Evolutionary conservation across 2,797 vertebrate species (phyloP), one percentile per base, ranked within the genome.

Genomic region (Phalloptychus januarius): DNA sequence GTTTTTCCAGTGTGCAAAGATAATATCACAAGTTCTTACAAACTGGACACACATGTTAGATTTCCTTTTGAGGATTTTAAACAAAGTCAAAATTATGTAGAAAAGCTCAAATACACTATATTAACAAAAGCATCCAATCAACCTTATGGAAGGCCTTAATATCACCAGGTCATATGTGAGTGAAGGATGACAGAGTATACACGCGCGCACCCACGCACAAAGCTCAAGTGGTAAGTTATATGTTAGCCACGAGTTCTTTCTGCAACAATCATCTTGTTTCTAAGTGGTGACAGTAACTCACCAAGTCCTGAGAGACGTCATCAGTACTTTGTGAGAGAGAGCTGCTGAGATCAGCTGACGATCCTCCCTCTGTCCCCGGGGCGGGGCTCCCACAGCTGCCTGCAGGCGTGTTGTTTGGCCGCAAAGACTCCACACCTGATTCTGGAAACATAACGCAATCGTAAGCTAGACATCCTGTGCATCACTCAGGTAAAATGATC

Each of bases 301-400:
- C 98, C 95, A 85, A 93, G 80, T 97, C 96, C 75, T 96, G 91
- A 63, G 83, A 89, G 7, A 96, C 78, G 67, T 98, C 96, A 75
- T 97, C 97, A 0, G 81, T 95, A 28, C 96, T 97, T 79, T 95
- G 96, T 12, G 97, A 98, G 12, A 95, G 90, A 0, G 96, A 97
- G 93, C 97, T 99, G 93, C 95, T 97, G 80, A 96, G 95, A 72
- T 97, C 97, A 7, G 96, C 96, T 38, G 96, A 97, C 0, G 85
- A 95, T 18, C 91, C 95, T 15, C 94, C 95, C 42, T 97, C 97
- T 20, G 94, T 94, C 36, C 92, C 94, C 0, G 87, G 90, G 42
- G 91, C 88, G 36, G 96, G 94, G 86, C 94, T 97, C 63, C 88
- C 77, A 16, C 86, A 94, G 73, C 90, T 94, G 72, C 91, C 92